Percentiles rank a stretch among this genome's conserved stretches.
Conservation (phyloP, 2,797 vertebrate genomes). For the Sandelia bainsii region DNA sequence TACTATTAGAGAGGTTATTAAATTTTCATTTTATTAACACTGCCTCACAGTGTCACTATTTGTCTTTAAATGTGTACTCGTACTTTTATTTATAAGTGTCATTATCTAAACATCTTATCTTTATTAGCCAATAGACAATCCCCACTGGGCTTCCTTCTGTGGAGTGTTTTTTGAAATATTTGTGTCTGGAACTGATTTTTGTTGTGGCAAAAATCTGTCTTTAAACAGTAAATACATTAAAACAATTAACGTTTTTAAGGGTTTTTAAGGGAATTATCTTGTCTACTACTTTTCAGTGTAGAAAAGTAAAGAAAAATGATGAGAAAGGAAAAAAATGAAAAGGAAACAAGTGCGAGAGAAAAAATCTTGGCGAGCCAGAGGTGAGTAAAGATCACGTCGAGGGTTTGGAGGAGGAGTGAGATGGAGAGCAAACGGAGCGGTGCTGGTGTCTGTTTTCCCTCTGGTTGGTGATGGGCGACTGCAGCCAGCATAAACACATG, state of each 20-base stretch:
- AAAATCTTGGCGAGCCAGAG: constrained; percentile 47
- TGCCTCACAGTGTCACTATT: constrained; percentile 28
- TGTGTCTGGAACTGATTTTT: constrained; percentile 21
- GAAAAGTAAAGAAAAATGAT: constrained; percentile 16
- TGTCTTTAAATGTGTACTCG: constrained; percentile 40
- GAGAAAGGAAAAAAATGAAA: not conserved
- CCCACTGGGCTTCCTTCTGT: constrained; percentile 37
- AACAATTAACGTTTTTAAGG: constrained; percentile 5
- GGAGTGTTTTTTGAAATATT: constrained; percentile 11
- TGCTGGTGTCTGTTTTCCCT: constrained; percentile 85
- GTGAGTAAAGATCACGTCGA: constrained; percentile 64
- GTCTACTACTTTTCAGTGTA: constrained; percentile 7
- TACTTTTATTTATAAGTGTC: constrained; percentile 54
- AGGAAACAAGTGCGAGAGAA: constrained; percentile 11
- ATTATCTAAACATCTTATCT: constrained; percentile 65
- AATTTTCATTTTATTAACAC: constrained; percentile 59
- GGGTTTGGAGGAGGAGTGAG: constrained; percentile 52
- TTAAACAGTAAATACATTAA: constrained; percentile 21
- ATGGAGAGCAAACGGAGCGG: constrained; percentile 69
- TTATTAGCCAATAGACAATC: constrained; percentile 45
- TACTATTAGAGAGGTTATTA: constrained; percentile 59
- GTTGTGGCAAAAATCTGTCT: not conserved
- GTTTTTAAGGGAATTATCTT: constrained; percentile 17
- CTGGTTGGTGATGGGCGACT: constrained; percentile 84
- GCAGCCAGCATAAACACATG: constrained; percentile 90